Evolutionary conservation across 2,797 vertebrate genomes (phyloP).

Genomic region (Gymnothorax javanicus): DNA sequence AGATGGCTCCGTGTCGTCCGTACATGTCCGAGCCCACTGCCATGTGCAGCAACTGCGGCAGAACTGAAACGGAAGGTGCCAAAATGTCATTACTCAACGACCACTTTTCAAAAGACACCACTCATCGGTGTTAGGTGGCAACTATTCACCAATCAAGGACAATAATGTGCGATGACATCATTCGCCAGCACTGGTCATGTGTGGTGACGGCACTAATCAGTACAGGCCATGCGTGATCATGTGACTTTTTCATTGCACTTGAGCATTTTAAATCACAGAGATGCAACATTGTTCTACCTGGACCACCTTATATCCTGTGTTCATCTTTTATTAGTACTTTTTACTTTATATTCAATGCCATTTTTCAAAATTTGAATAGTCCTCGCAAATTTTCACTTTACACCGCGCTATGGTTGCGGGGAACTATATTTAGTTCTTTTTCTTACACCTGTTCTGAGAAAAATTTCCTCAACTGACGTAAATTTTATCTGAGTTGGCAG

Average conservation of each 20-base stretch:
- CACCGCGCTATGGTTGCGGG: no score
- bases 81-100: background rate
- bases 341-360: no score
- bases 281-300: no score
- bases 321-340: no score
- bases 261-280: no score
- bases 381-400: no score
- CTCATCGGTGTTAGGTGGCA: no score
- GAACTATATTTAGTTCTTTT: no score
- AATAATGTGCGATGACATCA: background rate
- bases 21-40: constrained; percentile 84
- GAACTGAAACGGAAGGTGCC: constrained; percentile 68
- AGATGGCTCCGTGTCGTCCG: constrained; percentile 86
- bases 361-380: no score
- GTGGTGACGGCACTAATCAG: constrained; percentile 70
- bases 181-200: background rate
- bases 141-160: background rate
- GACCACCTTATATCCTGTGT: no score
- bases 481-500: constrained; percentile 37
- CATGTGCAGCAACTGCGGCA: constrained; percentile 82
- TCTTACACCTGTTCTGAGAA: no score
- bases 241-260: constrained; percentile 48
- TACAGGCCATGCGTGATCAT: constrained; percentile 71
- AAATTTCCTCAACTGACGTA: no score
- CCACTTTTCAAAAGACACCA: background rate